Evolutionary conservation across 2,797 vertebrate genomes (phyloP), one percentile per base, ranked within the genome.

Genomic region (Enoplosus armatus): DNA sequence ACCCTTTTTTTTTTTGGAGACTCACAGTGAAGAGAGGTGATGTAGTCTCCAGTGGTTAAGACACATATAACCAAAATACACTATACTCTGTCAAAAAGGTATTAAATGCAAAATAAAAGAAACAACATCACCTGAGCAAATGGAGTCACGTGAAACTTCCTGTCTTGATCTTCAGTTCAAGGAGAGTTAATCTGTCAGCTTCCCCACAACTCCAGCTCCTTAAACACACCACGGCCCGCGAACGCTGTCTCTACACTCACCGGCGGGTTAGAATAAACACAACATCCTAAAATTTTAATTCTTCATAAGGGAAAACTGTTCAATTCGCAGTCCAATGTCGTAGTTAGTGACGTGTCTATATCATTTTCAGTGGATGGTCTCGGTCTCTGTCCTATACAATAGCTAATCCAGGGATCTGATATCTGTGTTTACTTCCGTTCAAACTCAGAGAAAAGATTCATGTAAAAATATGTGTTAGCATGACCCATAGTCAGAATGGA

Each of bases 171-270:
- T 43, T 54, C 27, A 3, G 39, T 50, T 39, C 31, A 37, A 58
- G 27, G 20, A 39, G 68, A 20, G 20, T 73, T 65, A 6, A 54
- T 55, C 41, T 65, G 47, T 16, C 56, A 12, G 47, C 16, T 61
- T 45, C 18, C 22, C 8, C 10, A 11, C 24, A 16, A 47, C 29
- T 63, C 58, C 33, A 51, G 60, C 58, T 35, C 45, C 43, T 26
- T 24, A n/a, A 16, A 61, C 47, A 37, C 50, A 43, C 26, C 3
- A 0, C 11, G 4, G 12, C 24, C 51, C 6, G 20, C 16, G 7
- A 43, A 62, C 2, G 37, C 35, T 10, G n/a, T 5, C 43, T 45
- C 18, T 20, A 20, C 20, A 8, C 41, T 18, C 41, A 18, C 6
- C 2, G 6, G 8, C 20, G 16, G 43, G 3, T 22, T 11, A n/a